These are phyloP conservation scores for Maniola jurtina DNA, from an alignment of 1,140 invertebrate genomes.

Conservation along the genomic window DNA sequence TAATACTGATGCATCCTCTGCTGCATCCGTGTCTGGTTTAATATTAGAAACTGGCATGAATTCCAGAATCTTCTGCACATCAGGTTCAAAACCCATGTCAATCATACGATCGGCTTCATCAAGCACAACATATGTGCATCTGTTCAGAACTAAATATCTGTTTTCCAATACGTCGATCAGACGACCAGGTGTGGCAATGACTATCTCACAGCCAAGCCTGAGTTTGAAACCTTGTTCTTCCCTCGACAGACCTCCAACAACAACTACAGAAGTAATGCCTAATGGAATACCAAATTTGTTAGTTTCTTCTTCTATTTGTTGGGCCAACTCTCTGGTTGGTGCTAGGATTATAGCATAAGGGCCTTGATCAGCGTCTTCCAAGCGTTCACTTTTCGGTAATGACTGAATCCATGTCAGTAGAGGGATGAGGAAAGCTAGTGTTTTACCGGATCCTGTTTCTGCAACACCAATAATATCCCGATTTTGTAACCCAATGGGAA, in stretches of 20 bases:
- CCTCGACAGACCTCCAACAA: constrained; percentile 97
- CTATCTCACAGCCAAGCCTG: constrained; percentile 98
- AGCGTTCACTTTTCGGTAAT: constrained; percentile 95
- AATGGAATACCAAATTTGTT: constrained; percentile 97
- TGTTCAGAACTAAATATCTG: constrained; percentile 96
- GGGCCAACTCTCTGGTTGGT: constrained; percentile 98
- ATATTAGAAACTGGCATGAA: constrained; percentile 99
- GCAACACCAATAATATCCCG: constrained; percentile 99
- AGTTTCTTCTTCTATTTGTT: constrained; percentile 99
- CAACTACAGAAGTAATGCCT: constrained; percentile 97
- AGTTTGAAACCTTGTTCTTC: constrained; percentile 99
- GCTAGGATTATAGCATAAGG: constrained; percentile 99
- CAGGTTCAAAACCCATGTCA: constrained; percentile 99
- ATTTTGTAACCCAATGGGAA: constrained; percentile 99
- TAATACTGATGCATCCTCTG: constrained; percentile 95
- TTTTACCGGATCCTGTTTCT: constrained; percentile 99
- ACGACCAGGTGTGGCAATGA: constrained; percentile 99
- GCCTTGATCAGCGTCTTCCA: constrained; percentile 96
- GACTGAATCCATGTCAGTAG: constrained; percentile 98
- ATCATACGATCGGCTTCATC: constrained; percentile 99
- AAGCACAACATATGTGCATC: constrained; percentile 96
- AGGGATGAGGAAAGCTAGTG: constrained; percentile 98
- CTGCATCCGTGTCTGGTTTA: constrained; percentile 99
- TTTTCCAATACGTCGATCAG: constrained; percentile 99
- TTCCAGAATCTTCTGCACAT: constrained; percentile 98